Evolutionary conservation across 1,140 invertebrate genomes (phyloP), one percentile per base, ranked within the genome.

Genomic region (Drosophila seguyi): DNA sequence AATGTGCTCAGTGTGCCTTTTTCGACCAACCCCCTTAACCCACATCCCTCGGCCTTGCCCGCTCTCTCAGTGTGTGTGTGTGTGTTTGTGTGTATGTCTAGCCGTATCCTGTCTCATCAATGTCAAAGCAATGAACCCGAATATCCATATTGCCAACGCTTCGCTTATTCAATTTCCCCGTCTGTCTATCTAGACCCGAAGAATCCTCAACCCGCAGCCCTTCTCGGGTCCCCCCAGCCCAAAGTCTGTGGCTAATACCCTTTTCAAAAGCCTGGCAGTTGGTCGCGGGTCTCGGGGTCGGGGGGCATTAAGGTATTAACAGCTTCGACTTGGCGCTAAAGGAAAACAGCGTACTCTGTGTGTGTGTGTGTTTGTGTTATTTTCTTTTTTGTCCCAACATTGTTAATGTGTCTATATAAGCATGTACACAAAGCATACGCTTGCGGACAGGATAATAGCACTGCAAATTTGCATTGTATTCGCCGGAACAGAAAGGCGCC

Each of bases 91-190:
- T 55, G 36, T 41, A 27, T 65, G 62, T 72, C 52, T 72, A 72
- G 69, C 69, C 69, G 69, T 72, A 68, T 73, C 69, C 66, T 68
- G 82, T 79, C 83, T 74, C 85, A 84, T 88, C 84, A 88, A 90
- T 90, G 84, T 88, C 84, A 81, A 84, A 79, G 72, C 85, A 90
- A 90, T 90, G 84, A 90, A 88, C 84, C 85, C 81, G 82, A 73
- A 73, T 73, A 86, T 87, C 75, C 86, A 79, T 73, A 88, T 88
- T 88, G 83, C 75, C 79, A 86, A 81, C 69, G 69, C 69, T 73
- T 73, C 36, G 69, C 69, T 73, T 73, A 73, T 73, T 72, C 67
- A 73, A 73, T 73, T 73, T 73, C 67, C 69, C 66, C 44, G 53
- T 73, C 67, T 72, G 69, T 73, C 67, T 58, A 29, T 72, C 63